Percentiles rank a stretch among this genome's conserved stretches.
These are phyloP conservation scores for Synergus laeviventris DNA, from an alignment of 2,888 invertebrate genomes.

Conservation along the genomic window DNA sequence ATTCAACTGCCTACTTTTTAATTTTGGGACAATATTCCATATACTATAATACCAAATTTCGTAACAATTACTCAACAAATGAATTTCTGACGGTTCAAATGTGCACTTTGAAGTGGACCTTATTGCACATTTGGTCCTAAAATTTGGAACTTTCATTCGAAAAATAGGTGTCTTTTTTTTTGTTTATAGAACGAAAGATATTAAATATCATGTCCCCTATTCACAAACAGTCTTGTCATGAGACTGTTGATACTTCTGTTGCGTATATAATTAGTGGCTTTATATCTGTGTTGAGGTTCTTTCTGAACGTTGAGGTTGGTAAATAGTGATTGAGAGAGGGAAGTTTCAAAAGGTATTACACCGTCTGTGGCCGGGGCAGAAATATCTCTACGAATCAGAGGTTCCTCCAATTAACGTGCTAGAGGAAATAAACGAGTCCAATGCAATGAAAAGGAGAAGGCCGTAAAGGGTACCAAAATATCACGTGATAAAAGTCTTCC, in stretches of 20 bases:
- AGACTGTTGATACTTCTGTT: not conserved
- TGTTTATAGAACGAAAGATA: too few relatives aligned
- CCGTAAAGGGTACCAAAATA: slow-evolving; percentile 36
- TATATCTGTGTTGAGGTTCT: not conserved
- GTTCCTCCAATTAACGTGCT: slow-evolving; percentile 21
- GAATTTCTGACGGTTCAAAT: too few relatives aligned
- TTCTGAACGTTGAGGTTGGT: not conserved
- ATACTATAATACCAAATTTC: too few relatives aligned
- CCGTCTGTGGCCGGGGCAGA: not conserved
- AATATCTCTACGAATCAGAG: slow-evolving; percentile 2
- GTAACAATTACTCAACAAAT: too few relatives aligned
- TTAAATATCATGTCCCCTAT: not conserved
- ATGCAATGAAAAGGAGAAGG: not conserved
- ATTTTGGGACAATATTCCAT: too few relatives aligned
- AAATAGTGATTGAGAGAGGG: slow-evolving; percentile 16
- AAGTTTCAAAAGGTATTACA: slow-evolving; percentile 9
- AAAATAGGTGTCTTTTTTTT: too few relatives aligned
- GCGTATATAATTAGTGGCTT: slow-evolving; percentile 19
- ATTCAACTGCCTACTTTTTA: too few relatives aligned
- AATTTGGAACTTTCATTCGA: too few relatives aligned
- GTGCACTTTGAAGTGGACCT: too few relatives aligned
- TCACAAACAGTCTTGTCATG: not conserved
- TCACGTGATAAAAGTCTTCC: slow-evolving; percentile 35
- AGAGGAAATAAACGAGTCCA: slow-evolving; percentile 8
- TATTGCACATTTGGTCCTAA: too few relatives aligned